Evolutionary conservation across 2,888 invertebrate species (phyloP), one percentile per base, ranked within the genome.

Genomic region (Oscheius sp.): DNA sequence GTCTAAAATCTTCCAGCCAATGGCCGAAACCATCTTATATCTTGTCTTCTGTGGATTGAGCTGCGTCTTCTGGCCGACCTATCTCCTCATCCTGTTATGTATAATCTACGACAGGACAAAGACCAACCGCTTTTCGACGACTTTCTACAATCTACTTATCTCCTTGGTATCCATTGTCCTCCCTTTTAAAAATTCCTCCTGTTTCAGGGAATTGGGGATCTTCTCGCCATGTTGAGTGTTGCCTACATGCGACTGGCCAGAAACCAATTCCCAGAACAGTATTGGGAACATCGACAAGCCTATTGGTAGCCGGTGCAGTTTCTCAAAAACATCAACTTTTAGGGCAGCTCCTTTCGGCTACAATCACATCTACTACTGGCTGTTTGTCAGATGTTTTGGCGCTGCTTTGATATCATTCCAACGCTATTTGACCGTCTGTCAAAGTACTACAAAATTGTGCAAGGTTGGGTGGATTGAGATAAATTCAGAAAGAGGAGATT

Each of bases 401-500:
- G 49, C 66, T 9, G 66, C 66, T 29, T 27, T 66, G 52, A 66
- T 66, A n/a, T 66, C 66, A 16, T 29, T 66, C 16, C 66, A 66
- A 27, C 46, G 66, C 27, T 66, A 66, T 52, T 7, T 66, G 13
- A 66, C 66, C 9, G 66, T 66, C 16, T 66, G 66, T 27, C 49
- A 29, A 16, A 66, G 27, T 27, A 66, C 49, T 21, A 66, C 29
- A 49, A 49, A 52, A 16, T n/a, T 66, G n/a, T 49, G 29, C 35
- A 23, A 66, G 27, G 66, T 49, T 5, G 13, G 61, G 12, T 5
- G 49, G 21, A 21, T 23, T 55, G 16, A 23, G 13, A 2, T 55
- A 55, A 23, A 3, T 23, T 25, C 13, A 3, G 9, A 6, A 9
- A 35, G 35, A 35, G 35, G 35, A 9, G 21, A 25, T 52, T 29